These are phyloP conservation scores for Florisuga fusca DNA, from an alignment of 2,797 vertebrate genomes.

Conservation along the genomic window DNA sequence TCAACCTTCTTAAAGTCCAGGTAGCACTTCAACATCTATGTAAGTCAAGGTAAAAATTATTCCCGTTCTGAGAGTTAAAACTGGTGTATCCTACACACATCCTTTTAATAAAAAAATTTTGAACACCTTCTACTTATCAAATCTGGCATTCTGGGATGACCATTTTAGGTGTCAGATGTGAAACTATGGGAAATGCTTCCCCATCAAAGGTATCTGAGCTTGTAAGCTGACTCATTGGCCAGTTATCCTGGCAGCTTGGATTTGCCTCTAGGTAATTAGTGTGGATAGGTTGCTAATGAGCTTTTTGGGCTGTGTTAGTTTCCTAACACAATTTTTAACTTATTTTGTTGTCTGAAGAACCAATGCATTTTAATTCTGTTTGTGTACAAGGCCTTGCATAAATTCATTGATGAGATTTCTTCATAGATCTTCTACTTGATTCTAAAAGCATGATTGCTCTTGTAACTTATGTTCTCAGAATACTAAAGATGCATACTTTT, in stretches of 20 bases:
- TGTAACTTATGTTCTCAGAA: neutral
- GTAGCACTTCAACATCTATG: neutral
- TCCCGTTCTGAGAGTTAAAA: neutral
- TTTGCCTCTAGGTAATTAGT: constrained; percentile 25
- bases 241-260: neutral
- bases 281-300: constrained; percentile 35
- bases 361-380: constrained; percentile 51
- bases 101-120: neutral
- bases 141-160: neutral
- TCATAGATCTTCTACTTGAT: neutral
- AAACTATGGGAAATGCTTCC: neutral
- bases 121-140: neutral
- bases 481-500: neutral
- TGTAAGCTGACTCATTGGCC: neutral
- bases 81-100: neutral
- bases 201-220: neutral
- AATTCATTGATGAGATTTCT: neutral
- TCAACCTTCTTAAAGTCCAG: neutral
- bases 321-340: constrained; percentile 43
- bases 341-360: constrained; percentile 29
- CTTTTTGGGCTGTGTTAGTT: neutral
- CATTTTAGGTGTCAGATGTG: neutral
- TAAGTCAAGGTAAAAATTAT: neutral
- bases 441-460: neutral
- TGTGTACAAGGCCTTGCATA: neutral